A percentile compares a stretch with the other conserved stretches of the same genome.
phyloP scores from a whole-genome alignment of 2,113 vertebrate genomes.

The Lycaon pictus region DNA sequence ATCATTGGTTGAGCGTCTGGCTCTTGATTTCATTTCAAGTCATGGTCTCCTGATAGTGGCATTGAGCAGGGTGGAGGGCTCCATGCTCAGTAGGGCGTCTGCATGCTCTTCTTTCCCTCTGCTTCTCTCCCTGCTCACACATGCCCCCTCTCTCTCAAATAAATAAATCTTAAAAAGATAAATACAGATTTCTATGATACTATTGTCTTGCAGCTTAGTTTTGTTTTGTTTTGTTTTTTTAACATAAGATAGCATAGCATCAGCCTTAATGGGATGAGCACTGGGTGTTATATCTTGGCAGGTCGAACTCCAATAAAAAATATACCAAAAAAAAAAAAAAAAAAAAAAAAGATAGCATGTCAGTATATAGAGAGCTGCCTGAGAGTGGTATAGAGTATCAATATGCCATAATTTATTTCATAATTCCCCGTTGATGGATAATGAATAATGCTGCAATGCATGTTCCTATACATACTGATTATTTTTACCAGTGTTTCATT shows the following conservation, averaged over 20 bases:
- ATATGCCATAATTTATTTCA: not conserved
- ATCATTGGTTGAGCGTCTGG: not conserved
- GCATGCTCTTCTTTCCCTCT: not conserved
- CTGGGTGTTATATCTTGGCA: too few species aligned
- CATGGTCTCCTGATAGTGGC: not conserved
- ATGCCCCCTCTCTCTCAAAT: not conserved
- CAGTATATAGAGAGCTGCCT: not conserved
- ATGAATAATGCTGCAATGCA: not conserved
- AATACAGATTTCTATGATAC: not conserved
- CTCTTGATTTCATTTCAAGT: not conserved
- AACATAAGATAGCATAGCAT: too few species aligned
- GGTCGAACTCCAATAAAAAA: too few species aligned
- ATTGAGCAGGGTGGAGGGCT: not conserved
- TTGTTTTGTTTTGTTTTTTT: too few species aligned
- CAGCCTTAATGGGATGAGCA: too few species aligned
- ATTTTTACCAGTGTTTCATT: conserved; percentile 8
- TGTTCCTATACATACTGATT: not conserved
- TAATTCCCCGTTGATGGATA: not conserved
- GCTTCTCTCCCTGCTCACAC: not conserved
- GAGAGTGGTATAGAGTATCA: not conserved
- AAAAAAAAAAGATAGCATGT: not conserved
- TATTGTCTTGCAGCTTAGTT: not conserved
- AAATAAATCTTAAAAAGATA: not conserved
- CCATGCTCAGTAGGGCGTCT: not conserved
- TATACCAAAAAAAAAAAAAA: not conserved